These are phyloP conservation scores for Phyllostomus hastatus DNA, from an alignment of 2,113 vertebrate genomes.

Conservation along the genomic window DNA sequence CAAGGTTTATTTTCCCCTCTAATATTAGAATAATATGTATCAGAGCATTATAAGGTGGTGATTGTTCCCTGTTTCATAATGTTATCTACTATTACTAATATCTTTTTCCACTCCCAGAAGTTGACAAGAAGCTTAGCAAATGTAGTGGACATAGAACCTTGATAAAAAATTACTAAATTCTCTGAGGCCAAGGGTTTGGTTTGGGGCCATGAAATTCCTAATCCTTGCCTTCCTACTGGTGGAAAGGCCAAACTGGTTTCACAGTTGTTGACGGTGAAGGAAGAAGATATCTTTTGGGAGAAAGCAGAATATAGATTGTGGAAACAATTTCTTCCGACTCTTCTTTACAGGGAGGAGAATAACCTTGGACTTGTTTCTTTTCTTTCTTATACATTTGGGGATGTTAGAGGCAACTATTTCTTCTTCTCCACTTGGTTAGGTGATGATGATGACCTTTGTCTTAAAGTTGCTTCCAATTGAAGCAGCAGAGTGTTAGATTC, in stretches of 20 bases:
- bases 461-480: not conserved
- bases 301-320: not conserved
- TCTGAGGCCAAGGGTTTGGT: not conserved
- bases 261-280: not conserved
- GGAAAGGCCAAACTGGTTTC: not conserved
- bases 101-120: not conserved
- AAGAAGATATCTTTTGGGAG: not conserved
- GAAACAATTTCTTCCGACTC: not conserved
- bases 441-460: not conserved
- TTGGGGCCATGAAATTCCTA: not conserved
- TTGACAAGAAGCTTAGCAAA: not conserved
- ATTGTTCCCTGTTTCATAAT: not conserved
- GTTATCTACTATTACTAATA: not conserved
- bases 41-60: not conserved
- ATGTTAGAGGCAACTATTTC: not conserved
- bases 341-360: not conserved
- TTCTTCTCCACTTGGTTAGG: not conserved
- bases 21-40: not conserved
- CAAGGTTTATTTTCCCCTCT: not conserved
- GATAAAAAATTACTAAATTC: slow-evolving; percentile 21
- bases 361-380: not conserved
- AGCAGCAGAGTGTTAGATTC: not conserved
- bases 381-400: not conserved
- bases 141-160: not conserved
- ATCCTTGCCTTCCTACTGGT: not conserved